A percentile compares a stretch with the other conserved stretches of the same genome.
These are phyloP conservation scores for Rhodophaea formosa DNA, from an alignment of 2,888 invertebrate species.

Conservation along the genomic window DNA sequence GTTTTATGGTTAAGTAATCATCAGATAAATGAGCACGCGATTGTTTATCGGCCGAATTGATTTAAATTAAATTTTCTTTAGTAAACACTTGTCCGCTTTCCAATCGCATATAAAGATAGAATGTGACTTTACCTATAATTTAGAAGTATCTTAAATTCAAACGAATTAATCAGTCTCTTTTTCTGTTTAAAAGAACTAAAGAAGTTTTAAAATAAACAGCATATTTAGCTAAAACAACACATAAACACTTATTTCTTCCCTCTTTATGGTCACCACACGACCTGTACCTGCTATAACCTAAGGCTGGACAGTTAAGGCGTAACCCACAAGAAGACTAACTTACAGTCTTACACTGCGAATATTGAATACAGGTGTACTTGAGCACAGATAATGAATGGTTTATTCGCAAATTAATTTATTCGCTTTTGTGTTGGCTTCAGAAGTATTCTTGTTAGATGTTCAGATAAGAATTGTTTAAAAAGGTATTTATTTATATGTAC, in stretches of 20 bases:
- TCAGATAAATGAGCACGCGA: neutral
- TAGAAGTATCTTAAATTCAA: too few species aligned
- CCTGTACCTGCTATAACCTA: conserved; percentile 14
- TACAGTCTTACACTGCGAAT: conserved; percentile 45
- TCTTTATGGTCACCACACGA: conserved; percentile 5
- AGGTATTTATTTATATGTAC: conserved; percentile 2
- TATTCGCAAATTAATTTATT: conserved; percentile 24
- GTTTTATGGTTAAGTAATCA: neutral
- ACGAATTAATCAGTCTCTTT: too few species aligned
- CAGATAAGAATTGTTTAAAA: conserved; percentile 15
- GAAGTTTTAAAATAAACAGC: too few species aligned
- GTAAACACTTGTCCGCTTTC: neutral
- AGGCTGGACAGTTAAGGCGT: conserved; percentile 29
- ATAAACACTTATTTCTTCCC: neutral
- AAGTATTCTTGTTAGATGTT: conserved; percentile 20
- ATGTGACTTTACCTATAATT: too few species aligned
- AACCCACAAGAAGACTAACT: conserved; percentile 45
- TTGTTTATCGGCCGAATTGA: neutral
- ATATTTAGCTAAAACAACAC: too few species aligned
- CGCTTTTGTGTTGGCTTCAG: conserved; percentile 19
- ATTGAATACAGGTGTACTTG: conserved; percentile 45
- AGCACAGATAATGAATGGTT: conserved; percentile 27
- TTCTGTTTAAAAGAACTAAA: too few species aligned
- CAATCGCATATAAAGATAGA: neutral
- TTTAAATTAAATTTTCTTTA: neutral